phyloP scores from a whole-genome alignment of 2,797 vertebrate genomes.

The Lerista edwardsae region DNA sequence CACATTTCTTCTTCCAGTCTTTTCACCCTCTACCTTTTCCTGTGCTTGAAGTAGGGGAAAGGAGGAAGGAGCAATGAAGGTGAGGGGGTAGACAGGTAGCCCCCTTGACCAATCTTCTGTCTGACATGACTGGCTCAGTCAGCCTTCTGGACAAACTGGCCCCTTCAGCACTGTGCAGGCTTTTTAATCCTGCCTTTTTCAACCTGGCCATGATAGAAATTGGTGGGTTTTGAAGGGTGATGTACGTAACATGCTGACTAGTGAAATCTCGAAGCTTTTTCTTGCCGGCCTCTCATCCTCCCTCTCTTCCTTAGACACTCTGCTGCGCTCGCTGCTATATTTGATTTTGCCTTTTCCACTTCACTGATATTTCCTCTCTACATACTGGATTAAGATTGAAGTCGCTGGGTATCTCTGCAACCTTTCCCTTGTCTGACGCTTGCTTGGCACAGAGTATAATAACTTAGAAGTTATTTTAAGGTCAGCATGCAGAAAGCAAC shows the following conservation, averaged over 20 bases:
- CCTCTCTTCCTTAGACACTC: not conserved
- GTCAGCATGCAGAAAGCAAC: slow-evolving; percentile 30
- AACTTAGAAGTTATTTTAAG: slow-evolving; percentile 40
- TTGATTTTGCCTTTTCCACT: slow-evolving; percentile 45
- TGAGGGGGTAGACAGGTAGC: no score
- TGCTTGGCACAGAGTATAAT: slow-evolving; percentile 14
- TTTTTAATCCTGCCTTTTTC: not conserved
- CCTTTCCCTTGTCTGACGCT: slow-evolving; percentile 29
- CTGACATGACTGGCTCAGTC: no score
- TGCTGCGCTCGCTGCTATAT: slow-evolving; percentile 7
- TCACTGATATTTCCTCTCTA: slow-evolving; percentile 27
- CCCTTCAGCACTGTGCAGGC: not conserved
- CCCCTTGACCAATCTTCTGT: no score
- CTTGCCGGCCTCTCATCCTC: not conserved
- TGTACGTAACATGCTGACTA: not conserved
- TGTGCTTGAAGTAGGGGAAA: no score
- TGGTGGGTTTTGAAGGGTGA: not conserved
- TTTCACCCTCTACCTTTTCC: no score
- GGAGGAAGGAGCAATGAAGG: no score
- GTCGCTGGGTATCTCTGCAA: slow-evolving; percentile 28
- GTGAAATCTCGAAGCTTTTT: not conserved
- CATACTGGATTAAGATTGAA: slow-evolving; percentile 35
- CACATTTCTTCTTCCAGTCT: no score
- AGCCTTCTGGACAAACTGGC: no score
- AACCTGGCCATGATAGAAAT: not conserved